These are phyloP conservation scores for Dromaius novaehollandiae DNA, from an alignment of 2,113 vertebrate species.

Conservation along the genomic window DNA sequence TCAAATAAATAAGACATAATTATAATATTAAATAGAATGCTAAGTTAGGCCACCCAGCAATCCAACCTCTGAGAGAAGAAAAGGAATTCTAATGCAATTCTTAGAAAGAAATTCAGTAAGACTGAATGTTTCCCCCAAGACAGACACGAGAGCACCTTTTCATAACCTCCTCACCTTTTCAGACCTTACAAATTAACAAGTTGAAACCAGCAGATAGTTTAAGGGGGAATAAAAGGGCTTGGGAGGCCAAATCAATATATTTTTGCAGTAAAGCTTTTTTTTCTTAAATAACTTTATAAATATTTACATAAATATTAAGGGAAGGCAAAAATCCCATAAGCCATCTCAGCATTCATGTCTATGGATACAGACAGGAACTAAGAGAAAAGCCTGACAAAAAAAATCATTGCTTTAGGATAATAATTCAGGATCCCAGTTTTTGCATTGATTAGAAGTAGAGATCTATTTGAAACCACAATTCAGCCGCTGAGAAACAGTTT, in stretches of 20 bases:
- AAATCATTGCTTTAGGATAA: conserved; percentile 69
- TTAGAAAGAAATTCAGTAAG: conserved; percentile 68
- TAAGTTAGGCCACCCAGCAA: conserved; percentile 76
- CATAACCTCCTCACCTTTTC: conserved; percentile 61
- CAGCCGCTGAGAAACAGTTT: conserved; percentile 81
- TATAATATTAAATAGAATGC: conserved; percentile 79
- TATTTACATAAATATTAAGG: conserved; percentile 74
- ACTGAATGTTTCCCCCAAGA: conserved; percentile 69
- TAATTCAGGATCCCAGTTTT: conserved; percentile 74
- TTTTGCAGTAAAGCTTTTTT: conserved; percentile 60
- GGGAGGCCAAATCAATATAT: conserved; percentile 65
- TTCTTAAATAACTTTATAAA: conserved; percentile 71
- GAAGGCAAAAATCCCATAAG: conserved; percentile 72
- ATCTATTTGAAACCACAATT: conserved; percentile 77
- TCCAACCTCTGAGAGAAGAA: conserved; percentile 71
- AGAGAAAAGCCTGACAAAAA: conserved; percentile 59
- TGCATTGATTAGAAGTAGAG: conserved; percentile 74
- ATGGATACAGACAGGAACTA: conserved; percentile 71
- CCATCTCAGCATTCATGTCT: conserved; percentile 68
- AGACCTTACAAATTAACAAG: conserved; percentile 73
- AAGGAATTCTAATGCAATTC: conserved; percentile 69
- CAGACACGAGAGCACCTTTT: conserved; percentile 68
- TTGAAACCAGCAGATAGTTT: conserved; percentile 60
- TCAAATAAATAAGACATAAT: conserved; percentile 84
- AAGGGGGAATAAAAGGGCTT: conserved; percentile 46